Evolutionary conservation across 1,140 invertebrate genomes (phyloP).

Genomic region (Neodiprion lecontei): DNA sequence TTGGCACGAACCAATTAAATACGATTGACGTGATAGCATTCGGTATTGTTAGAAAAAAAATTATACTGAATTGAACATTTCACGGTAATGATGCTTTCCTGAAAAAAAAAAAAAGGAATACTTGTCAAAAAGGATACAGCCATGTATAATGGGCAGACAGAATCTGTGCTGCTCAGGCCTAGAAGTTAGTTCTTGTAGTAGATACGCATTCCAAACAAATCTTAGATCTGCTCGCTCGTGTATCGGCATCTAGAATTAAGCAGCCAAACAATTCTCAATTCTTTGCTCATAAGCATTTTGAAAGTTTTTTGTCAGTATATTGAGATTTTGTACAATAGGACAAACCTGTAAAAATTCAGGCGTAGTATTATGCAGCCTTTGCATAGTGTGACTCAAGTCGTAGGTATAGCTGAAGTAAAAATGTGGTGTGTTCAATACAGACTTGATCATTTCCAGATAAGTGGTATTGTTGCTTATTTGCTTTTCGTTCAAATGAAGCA

Average conservation of each 20-base stretch:
- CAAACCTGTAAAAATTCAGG: slow-evolving; percentile 81
- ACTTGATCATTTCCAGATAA: slow-evolving; percentile 84
- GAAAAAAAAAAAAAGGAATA: slow-evolving; percentile 6
- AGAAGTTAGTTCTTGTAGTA: slow-evolving; percentile 73
- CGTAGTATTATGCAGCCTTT: slow-evolving; percentile 86
- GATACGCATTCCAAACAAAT: slow-evolving; percentile 93
- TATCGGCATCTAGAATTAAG: slow-evolving; percentile 66
- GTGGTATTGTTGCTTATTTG: slow-evolving; percentile 79
- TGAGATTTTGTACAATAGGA: background rate
- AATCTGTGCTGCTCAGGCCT: slow-evolving; percentile 78
- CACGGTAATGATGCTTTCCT: background rate
- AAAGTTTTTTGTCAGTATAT: background rate
- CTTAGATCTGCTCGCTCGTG: slow-evolving; percentile 81
- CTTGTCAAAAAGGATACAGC: slow-evolving; percentile 77
- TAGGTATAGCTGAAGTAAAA: slow-evolving; percentile 95
- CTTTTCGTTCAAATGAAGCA: slow-evolving; percentile 82
- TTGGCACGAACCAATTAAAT: no score
- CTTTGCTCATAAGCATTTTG: background rate
- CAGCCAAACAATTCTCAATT: slow-evolving; percentile 26
- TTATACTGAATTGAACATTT: background rate
- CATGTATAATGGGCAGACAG: slow-evolving; percentile 86
- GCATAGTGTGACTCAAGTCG: slow-evolving; percentile 92
- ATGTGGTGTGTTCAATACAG: slow-evolving; percentile 78
- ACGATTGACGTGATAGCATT: background rate
- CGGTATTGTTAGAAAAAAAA: background rate